These are phyloP conservation scores for Pseudomugil tenellus DNA, from an alignment of 2,797 vertebrate genomes.

Conservation along the genomic window DNA sequence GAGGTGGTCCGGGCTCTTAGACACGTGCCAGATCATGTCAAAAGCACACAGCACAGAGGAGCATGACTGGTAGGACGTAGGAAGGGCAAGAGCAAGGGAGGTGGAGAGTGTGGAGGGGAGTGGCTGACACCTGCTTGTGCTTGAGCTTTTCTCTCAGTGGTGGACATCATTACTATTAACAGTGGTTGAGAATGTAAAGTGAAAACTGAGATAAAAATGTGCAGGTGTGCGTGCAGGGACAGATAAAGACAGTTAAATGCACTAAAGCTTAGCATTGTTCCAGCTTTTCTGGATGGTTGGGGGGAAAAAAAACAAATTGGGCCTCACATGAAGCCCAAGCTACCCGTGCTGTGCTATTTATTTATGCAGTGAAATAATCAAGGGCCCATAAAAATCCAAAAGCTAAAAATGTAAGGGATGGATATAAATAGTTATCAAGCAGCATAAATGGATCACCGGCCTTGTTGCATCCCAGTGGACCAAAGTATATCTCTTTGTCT, in stretches of 20 bases:
- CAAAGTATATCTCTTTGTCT: conserved; percentile 55
- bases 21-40: conserved; percentile 77
- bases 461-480: conserved; percentile 65
- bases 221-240: conserved; percentile 50
- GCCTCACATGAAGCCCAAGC: conserved; percentile 75
- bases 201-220: conserved; percentile 22
- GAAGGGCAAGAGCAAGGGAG: conserved; percentile 34
- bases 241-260: conserved; percentile 43
- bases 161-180: conserved; percentile 55
- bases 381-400: conserved; percentile 82
- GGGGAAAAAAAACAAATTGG: conserved; percentile 77
- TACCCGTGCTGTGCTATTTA: conserved; percentile 78
- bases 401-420: conserved; percentile 78
- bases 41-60: conserved; percentile 58
- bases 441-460: conserved; percentile 72
- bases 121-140: conserved; percentile 84
- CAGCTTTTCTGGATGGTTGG: conserved; percentile 54
- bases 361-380: conserved; percentile 79
- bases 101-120: conserved; percentile 34
- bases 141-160: conserved; percentile 72
- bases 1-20: conserved; percentile 77
- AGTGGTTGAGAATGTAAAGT: conserved; percentile 21
- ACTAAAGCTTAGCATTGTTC: conserved; percentile 29
- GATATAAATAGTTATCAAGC: conserved; percentile 77
- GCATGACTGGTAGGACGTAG: conserved; percentile 29